Evolutionary conservation across 2,888 invertebrate species (phyloP), one percentile per base, ranked within the genome.

Genomic region (Incurvaria masculella): DNA sequence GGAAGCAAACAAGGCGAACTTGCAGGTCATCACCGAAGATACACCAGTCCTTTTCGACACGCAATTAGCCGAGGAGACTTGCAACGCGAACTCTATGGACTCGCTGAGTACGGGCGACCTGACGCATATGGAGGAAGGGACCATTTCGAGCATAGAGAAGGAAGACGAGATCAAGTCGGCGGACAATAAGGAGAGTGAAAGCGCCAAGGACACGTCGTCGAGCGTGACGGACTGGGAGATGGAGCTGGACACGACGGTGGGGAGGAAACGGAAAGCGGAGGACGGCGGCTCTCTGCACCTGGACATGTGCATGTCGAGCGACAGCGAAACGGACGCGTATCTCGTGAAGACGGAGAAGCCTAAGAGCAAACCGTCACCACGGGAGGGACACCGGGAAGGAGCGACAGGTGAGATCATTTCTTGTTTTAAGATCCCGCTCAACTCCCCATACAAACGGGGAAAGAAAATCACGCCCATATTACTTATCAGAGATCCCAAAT

Each of bases 151-250:
- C 38, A 62, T 67, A 17, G 64, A 64, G 21, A 69, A 65, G 48
- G 63, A 65, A 44, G 67, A 64, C 65, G 65, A 26, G 53, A 33
- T 56, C 2, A 70, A 70, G 56, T 58, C 65, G 2, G 66, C 56
- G 51, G 66, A 61, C 51, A 59, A 56, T 44, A 72, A 73, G 54
- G 66, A 68, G 45, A 59, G 61, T 0, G 70, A 68, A n/a, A 64
- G 57, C 18, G 64, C 57, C 2, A 74, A 73, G 52, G 71, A 72
- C 50, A 43, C 45, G 10, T 65, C 74, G 18, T 69, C 78, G 44
- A 72, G 69, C 52, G 72, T 72, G 48, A 71, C 78, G 2, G 83
- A 84, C 55, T 84, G 84, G 84, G 84, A 84, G 61, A 81, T 82
- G 69, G 84, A 83, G 58, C 61, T 83, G 41, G 84, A 83, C 52